Evolutionary conservation across 2,888 invertebrate species (phyloP).

Genomic region (Monochamus alternatus): DNA sequence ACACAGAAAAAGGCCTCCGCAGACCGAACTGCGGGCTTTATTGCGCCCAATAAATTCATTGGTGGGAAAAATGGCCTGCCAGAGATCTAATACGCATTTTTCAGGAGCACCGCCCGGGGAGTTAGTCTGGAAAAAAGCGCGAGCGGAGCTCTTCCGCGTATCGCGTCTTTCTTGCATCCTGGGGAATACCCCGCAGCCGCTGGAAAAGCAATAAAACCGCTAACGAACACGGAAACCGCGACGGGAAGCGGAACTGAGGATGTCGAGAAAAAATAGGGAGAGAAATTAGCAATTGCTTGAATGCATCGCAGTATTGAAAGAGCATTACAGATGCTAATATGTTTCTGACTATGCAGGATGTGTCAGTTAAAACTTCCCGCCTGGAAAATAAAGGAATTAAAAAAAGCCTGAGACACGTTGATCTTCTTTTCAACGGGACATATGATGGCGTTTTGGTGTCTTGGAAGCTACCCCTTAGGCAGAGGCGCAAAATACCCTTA

Average conservation of each 20-base stretch:
- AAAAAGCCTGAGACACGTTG: no score
- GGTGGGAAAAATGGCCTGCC: neutral
- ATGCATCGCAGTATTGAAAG: neutral
- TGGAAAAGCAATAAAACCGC: slow-evolving; percentile 37
- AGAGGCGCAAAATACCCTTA: no score
- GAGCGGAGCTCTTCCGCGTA: neutral
- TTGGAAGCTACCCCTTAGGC: no score
- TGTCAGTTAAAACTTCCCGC: no score
- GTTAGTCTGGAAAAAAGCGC: neutral
- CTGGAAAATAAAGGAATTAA: no score
- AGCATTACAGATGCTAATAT: no score
- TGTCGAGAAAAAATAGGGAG: neutral
- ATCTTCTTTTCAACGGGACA: no score
- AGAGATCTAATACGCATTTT: neutral
- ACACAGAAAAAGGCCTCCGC: neutral
- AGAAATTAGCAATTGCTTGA: neutral
- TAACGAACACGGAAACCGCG: slow-evolving; percentile 30
- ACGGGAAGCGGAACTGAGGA: slow-evolving; percentile 6
- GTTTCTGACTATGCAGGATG: no score
- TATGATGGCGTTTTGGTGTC: no score
- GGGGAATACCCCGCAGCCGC: no score
- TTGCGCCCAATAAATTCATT: neutral
- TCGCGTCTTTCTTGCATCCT: slow-evolving; percentile 6
- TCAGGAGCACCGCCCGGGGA: neutral
- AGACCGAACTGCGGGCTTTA: neutral